Base-by-base conservation (phyloP, 1,140 invertebrate genomes). In the Sminthurinus signatus region DNA sequence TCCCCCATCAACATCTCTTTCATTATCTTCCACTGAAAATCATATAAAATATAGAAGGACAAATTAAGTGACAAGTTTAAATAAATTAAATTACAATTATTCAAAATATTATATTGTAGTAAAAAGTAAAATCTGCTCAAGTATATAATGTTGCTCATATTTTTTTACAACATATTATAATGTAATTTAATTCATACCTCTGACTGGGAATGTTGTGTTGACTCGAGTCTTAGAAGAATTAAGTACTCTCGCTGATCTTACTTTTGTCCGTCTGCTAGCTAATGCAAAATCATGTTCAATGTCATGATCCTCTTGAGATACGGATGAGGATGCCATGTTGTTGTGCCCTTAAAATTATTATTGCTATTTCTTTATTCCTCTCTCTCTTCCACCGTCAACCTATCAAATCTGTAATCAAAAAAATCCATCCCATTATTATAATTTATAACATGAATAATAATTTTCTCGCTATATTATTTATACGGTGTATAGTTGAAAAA, bases 301-400 rank as follows among this genome's bases (percentile, higher is more conserved):
- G 48, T 72, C 69, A 54, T 67, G 68, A 73, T 85, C 83, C 71
- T 85, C 83, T 73, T 85, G 83, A 70, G 83, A 84, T 21, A 85
- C 81, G 14, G 83, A 85, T 71, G 83, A 84, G 8, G 83, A 85
- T 69, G 83, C 83, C 83, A 85, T 85, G n/a, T n/a, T n/a, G n/a
- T n/a, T n/a, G n/a, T n/a, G n/a, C n/a, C n/a, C n/a, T n/a, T n/a
- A n/a, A n/a, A n/a, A n/a, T n/a, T n/a, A n/a, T n/a, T n/a, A n/a
- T n/a, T n/a, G n/a, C n/a, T n/a, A n/a, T n/a, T n/a, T n/a, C n/a
- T n/a, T n/a, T n/a, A n/a, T n/a, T n/a, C n/a, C n/a, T n/a, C n/a
- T n/a, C n/a, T n/a, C n/a, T n/a, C n/a, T n/a, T n/a, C n/a, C n/a
- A n/a, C n/a, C n/a, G n/a, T n/a, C n/a, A n/a, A n/a, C n/a, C n/a